Conservation (phyloP, 1,140 invertebrate genomes). For the Brachionus plicatilis region DNA sequence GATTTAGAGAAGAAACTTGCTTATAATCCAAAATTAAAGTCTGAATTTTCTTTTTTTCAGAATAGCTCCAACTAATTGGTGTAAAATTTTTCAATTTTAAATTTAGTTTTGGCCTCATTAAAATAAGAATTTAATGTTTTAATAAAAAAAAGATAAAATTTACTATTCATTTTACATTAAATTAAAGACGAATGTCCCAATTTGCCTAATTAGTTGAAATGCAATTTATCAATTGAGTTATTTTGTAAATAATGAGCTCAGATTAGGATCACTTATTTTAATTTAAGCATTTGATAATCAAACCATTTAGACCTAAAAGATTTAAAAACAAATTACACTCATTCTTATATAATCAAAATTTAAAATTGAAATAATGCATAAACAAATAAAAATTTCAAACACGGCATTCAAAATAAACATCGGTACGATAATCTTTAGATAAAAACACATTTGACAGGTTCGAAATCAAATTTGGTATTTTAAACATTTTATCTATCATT, state of each 20-base stretch:
- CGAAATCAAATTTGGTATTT: too few species aligned
- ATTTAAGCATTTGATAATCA: background rate
- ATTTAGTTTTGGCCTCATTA: background rate
- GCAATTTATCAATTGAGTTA: background rate
- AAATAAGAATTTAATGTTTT: background rate
- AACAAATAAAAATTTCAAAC: background rate
- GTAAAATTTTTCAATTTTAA: background rate
- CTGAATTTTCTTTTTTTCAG: background rate
- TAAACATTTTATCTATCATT: too few species aligned
- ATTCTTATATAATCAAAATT: background rate
- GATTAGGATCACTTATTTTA: background rate
- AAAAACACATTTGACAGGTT: too few species aligned
- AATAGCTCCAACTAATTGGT: background rate
- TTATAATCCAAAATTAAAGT: background rate
- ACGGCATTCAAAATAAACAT: background rate
- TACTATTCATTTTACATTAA: background rate
- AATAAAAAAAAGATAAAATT: background rate
- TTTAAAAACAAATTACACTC: background rate
- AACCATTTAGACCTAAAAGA: background rate
- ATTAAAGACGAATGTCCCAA: background rate
- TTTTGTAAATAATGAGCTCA: background rate
- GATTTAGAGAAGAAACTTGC: background rate
- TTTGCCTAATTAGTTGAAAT: conserved; percentile 9
- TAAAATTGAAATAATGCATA: too few species aligned
- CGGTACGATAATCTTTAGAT: too few species aligned